Base-by-base conservation (phyloP, 2,113 vertebrate species). In the Holacanthus passer region DNA sequence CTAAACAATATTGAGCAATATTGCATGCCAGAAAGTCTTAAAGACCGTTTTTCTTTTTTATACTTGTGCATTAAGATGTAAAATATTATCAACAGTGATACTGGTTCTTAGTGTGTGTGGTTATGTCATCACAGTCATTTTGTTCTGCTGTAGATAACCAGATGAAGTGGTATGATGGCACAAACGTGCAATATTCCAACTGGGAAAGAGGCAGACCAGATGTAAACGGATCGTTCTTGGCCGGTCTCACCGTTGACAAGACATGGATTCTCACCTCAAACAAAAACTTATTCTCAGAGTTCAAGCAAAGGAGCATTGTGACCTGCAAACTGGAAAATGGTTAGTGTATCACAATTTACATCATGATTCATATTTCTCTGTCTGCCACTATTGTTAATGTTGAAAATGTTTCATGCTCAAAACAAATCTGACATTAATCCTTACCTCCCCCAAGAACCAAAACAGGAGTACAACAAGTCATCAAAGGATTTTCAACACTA, bases 291-390 rank as follows among this genome's bases (percentile, higher is more conserved):
- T 91, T 94, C 90, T 0, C 82, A 13, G 84, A 88, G 45, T 97
- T 98, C 90, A 94, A 94, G 32, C 95, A 97, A 76, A 94, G 90
- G 59, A 95, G 94, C 70, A 95, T 99, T 71, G 95, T 98, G 6
- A 94, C 95, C 91, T 99, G 98, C 92, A 99, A 99, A 93, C 95
- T 99, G 0, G 97, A 99, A 90, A 92, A 95, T 11, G 97, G 98
- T 99, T 19, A 29, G 87, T 79, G 27, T 12, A 0, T 59, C 32
- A n/a, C 35, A 24, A 13, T 64, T 80, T 0, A 43, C 22, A 16
- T 67, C 20, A 6, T 35, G 3, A 16, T 41, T 20, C 7, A 22
- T n/a, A 43, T 59, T 52, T 35, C 10, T 60, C 7, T 19, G 5
- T 20, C 14, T 14, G 12, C 35, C 9, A 32, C 2, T 72, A 1